A percentile compares a stretch with the other conserved stretches of the same genome.
phyloP scores from a whole-genome alignment of 1,140 invertebrate species.

The Lordiphosa mommai region DNA sequence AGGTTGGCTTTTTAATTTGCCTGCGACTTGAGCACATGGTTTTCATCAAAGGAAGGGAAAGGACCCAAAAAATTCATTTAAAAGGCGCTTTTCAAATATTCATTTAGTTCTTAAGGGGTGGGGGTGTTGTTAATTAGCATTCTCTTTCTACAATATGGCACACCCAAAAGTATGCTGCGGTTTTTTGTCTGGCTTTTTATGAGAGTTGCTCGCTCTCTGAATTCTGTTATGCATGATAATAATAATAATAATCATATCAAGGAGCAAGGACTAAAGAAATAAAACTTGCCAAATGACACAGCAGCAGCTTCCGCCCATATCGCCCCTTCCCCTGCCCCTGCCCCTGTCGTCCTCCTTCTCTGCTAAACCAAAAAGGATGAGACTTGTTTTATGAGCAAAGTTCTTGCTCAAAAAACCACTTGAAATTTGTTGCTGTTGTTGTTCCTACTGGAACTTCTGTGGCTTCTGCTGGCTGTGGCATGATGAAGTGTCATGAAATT shows the following conservation, averaged over 20 bases:
- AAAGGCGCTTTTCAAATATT: constrained; percentile 72
- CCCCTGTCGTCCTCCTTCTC: constrained; percentile 1
- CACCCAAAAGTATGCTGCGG: constrained; percentile 52
- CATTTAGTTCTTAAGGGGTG: constrained; percentile 36
- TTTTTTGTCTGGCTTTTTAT: constrained; percentile 5
- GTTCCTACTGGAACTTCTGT: constrained; percentile 11
- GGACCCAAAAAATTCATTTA: constrained; percentile 60
- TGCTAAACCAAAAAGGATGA: constrained; percentile 22
- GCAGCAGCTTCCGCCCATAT: neutral
- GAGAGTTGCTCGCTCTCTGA: constrained; percentile 18
- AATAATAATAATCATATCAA: constrained; percentile 66
- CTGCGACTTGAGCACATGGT: constrained; percentile 18
- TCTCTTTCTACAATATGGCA: constrained; percentile 20
- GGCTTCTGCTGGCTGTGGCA: constrained; percentile 40
- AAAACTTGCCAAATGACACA: constrained; percentile 41
- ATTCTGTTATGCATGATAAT: constrained; percentile 43
- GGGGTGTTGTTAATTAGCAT: constrained; percentile 28
- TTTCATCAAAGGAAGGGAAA: constrained; percentile 22
- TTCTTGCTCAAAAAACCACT: constrained; percentile 58
- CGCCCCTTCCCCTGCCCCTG: neutral
- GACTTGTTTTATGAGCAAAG: constrained; percentile 53
- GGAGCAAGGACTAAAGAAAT: constrained; percentile 23
- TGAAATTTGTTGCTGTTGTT: constrained; percentile 35
- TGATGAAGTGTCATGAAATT: constrained; percentile 77
- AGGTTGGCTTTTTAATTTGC: constrained; percentile 43